Evolutionary conservation across 2,113 vertebrate genomes (phyloP), one percentile per base, ranked within the genome.

Genomic region (Rafetus swinhoei): DNA sequence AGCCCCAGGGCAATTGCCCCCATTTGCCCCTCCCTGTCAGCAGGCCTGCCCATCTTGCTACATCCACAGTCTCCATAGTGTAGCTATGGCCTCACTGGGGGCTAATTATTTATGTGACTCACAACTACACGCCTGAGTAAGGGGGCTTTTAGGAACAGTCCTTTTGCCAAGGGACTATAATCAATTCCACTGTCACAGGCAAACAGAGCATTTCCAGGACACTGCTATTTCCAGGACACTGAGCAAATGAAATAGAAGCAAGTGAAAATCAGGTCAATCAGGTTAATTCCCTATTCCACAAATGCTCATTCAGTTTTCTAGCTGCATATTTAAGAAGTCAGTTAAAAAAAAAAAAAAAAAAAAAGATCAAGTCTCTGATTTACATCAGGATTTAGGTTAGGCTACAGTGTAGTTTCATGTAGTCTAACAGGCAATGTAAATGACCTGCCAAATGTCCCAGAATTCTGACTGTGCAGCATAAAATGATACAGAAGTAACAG

Each of bases 371-470:
- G 90, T 91, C 60, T 91, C 72, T 90, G 79, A 55, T 83, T 29
- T 92, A 53, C 74, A 90, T 88, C 81, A 87, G 82, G 88, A 91
- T 92, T 87, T 87, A 84, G 88, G 90, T 45, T 4, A 32, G 77
- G 72, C 80, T 87, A 77, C 76, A 90, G 55, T 2, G 0, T 79
- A 27, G 74, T 27, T 87, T 93, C 93, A 92, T 81, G 94, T 89
- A 92, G 91, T 60, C 81, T 29, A 91, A 62, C 84, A 89, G 93
- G 80, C 39, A 95, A 15, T 29, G 53, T 62, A 77, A 55, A 74
- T 57, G 45, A 45, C 77, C 81, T 93, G 92, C 86, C 94, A 95
- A 91, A 88, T 81, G 81, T 53, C 87, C 86, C 89, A 85, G 91
- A 79, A 92, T 93, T 90, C 83, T 56, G 45, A 79, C 25, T 87